Evolutionary conservation across 2,888 invertebrate genomes (phyloP), one percentile per base, ranked within the genome.

Genomic region (Anarsia innoxiella): DNA sequence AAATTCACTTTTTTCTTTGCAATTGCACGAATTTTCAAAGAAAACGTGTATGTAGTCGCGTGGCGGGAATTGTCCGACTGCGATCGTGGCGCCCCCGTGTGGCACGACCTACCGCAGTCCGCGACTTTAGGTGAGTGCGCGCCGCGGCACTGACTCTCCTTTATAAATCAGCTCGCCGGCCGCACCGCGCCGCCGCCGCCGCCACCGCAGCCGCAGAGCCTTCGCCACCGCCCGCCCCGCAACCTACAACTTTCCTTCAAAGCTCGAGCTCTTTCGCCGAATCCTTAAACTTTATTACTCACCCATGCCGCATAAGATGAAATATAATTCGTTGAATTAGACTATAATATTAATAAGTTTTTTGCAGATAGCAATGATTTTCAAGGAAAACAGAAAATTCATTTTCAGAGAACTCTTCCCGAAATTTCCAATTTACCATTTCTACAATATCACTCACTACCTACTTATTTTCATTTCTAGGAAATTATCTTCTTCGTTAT

Each of bases 1-100:
- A 62, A 56, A 50, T 61, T 70, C 77, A 76, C 80, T 77, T 71
- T 64, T 79, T 75, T 82, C 83, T 84, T 84, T 84, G 83, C 82
- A 84, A 73, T 75, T 77, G 46, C 71, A 53, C 73, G 75, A 80
- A 83, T 73, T 84, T 75, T 84, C 83, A 84, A 84, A 84, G 83
- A 82, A 82, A 82, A 80, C 68, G 72, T 69, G 71, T 65, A 56
- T 57, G 53, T 51, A 59, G 60, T 57, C 58, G 57, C 60, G 62
- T 58, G 59, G 61, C 67, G 70, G 68, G 67, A 62, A 59, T 45
- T 36, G 38, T 41, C 33, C 55, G 62, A 59, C 75, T 78, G 77
- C 79, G 80, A 79, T 80, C 80, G 83, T 79, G 56, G 79, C 70
- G 80, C 77, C 78, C 57, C 51, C 62, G 56, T 50, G 58, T 51